Evolutionary conservation across 1,140 invertebrate species (phyloP).

Genomic region (Nylanderia fulva): DNA sequence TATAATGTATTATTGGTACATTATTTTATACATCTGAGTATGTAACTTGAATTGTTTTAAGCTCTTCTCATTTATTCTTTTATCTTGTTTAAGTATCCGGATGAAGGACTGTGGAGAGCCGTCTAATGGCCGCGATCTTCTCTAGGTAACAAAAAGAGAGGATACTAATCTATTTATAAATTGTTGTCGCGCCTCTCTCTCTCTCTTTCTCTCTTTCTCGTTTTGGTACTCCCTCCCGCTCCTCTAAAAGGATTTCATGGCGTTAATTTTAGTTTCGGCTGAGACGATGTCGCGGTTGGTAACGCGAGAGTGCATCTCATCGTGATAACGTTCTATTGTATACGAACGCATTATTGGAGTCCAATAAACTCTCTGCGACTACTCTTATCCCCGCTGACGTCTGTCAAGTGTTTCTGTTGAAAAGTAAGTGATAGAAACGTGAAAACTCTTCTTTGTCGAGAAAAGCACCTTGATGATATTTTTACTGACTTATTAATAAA

Average conservation of each 20-base stretch:
- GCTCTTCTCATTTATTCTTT: neutral
- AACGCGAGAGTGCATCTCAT: conserved; percentile 59
- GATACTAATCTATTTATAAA: conserved; percentile 80
- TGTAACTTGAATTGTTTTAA: neutral
- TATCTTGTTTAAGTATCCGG: conserved; percentile 38
- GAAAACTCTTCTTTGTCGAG: neutral
- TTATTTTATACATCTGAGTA: neutral
- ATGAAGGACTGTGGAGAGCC: conserved; percentile 15
- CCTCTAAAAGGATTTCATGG: conserved; percentile 74
- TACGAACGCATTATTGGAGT: neutral
- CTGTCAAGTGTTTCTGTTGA: neutral
- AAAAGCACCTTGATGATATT: neutral
- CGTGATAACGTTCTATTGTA: conserved; percentile 40
- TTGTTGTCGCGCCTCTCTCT: conserved; percentile 51
- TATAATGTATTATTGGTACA: neutral
- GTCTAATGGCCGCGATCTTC: conserved; percentile 32
- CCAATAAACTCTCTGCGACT: neutral
- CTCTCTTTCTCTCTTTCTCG: conserved; percentile 32
- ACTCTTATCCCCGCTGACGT: neutral
- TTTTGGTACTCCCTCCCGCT: neutral
- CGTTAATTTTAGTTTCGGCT: conserved; percentile 82
- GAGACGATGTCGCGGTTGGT: conserved; percentile 67
- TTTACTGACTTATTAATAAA: neutral
- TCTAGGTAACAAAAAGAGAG: conserved; percentile 65
- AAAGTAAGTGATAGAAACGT: conserved; percentile 6